These are phyloP conservation scores for Bolborhynchus lineola DNA, from an alignment of 2,113 vertebrate genomes.

Conservation along the genomic window DNA sequence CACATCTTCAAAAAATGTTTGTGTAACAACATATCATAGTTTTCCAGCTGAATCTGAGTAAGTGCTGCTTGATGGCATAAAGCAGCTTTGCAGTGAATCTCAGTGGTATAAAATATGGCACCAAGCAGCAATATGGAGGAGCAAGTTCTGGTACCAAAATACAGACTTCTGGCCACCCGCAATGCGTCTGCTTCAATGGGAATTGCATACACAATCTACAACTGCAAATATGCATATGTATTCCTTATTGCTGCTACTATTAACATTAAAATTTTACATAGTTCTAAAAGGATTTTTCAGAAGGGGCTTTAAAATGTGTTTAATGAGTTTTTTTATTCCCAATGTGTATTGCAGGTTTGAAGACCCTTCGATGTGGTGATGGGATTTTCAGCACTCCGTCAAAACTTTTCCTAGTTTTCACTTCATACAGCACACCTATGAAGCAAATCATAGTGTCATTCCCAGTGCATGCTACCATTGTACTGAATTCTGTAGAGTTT, in stretches of 20 bases:
- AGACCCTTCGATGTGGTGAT: conserved; percentile 83
- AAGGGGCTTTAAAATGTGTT: background rate
- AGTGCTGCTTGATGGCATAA: background rate
- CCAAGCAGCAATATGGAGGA: background rate
- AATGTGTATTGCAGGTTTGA: conserved; percentile 76
- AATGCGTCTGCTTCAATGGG: background rate
- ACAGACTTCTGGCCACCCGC: background rate
- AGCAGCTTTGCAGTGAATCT: background rate
- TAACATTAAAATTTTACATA: background rate
- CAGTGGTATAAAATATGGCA: background rate
- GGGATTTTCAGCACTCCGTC: conserved; percentile 51
- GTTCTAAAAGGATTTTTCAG: background rate
- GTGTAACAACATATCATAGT: background rate
- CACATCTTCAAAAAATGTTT: background rate
- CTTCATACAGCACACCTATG: conserved; percentile 44
- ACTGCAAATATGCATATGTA: background rate
- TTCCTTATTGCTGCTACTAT: background rate
- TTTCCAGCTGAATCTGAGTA: background rate
- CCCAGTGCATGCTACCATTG: conserved; percentile 74
- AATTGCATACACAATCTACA: background rate
- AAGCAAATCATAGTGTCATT: conserved; percentile 30
- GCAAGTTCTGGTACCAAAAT: background rate
- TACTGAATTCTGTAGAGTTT: conserved; percentile 60
- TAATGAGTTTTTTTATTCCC: background rate
- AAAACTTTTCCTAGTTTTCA: conserved; percentile 66